Evolutionary conservation across 1,140 invertebrate species (phyloP).

Genomic region (Carposina sasakii): DNA sequence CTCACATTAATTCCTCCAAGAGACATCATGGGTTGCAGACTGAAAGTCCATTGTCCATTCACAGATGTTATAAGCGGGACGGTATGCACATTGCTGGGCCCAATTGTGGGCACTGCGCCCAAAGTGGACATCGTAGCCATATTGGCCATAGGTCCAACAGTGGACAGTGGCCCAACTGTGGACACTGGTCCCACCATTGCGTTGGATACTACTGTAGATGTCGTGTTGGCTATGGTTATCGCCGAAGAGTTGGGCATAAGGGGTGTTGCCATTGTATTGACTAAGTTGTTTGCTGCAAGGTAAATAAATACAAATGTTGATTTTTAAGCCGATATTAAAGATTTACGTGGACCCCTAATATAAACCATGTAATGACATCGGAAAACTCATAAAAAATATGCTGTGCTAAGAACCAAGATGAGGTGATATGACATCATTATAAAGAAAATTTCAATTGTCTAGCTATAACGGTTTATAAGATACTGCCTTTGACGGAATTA

Average conservation of each 20-base stretch:
- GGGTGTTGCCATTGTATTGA: constrained; percentile 35
- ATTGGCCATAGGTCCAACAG: constrained; percentile 3
- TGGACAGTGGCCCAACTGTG: constrained; percentile 38
- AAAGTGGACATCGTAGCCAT: neutral
- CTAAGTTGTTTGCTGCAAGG: constrained; percentile 29
- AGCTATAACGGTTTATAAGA: no score
- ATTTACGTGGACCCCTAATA: no score
- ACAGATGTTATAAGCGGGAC: constrained; percentile 56
- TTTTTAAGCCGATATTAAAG: no score
- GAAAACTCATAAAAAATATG: no score
- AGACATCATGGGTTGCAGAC: constrained; percentile 59
- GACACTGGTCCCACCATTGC: constrained; percentile 14
- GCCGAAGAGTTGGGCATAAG: constrained; percentile 15
- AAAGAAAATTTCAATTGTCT: no score
- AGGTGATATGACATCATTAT: no score
- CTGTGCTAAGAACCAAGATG: no score
- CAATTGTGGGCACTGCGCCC: neutral
- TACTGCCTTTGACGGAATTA: no score
- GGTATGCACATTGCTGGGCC: constrained; percentile 45
- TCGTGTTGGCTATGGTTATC: neutral
- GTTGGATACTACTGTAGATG: neutral
- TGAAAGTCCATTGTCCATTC: constrained; percentile 64
- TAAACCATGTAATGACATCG: no score
- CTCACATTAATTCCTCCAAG: constrained; percentile 55
- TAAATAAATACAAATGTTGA: neutral